Evolutionary conservation across 2,113 vertebrate species (phyloP).

Genomic region (Chloropsis hardwickii): DNA sequence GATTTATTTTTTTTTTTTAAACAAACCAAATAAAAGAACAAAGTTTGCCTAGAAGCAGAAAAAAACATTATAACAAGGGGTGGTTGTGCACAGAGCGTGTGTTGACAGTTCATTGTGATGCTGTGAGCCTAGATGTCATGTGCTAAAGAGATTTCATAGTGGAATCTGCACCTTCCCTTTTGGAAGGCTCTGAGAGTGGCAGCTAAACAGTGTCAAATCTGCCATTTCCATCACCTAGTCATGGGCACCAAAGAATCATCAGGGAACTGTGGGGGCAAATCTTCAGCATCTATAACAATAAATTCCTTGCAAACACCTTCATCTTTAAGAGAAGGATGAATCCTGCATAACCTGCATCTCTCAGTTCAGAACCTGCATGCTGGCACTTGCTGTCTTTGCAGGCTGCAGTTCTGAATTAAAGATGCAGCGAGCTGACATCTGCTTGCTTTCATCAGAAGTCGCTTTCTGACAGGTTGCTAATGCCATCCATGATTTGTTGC

Average conservation of each 20-base stretch:
- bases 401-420: background rate
- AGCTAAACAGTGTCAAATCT: background rate
- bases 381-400: background rate
- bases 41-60: background rate
- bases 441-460: background rate
- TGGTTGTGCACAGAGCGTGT: background rate
- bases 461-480: slow-evolving; percentile 1
- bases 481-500: background rate
- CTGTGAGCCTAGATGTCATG: background rate
- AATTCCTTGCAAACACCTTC: background rate
- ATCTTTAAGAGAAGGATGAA: background rate
- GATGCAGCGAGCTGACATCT: background rate
- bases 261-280: background rate
- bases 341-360: background rate
- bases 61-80: background rate
- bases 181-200: background rate
- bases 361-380: background rate
- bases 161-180: background rate
- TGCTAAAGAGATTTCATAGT: background rate
- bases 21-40: background rate
- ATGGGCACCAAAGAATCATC: background rate
- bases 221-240: background rate
- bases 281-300: background rate
- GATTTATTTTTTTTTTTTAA: background rate
- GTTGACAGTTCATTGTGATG: background rate